phyloP scores from a whole-genome alignment of 92 coral and sea anemone genomes.

The Ricordea florida region DNA sequence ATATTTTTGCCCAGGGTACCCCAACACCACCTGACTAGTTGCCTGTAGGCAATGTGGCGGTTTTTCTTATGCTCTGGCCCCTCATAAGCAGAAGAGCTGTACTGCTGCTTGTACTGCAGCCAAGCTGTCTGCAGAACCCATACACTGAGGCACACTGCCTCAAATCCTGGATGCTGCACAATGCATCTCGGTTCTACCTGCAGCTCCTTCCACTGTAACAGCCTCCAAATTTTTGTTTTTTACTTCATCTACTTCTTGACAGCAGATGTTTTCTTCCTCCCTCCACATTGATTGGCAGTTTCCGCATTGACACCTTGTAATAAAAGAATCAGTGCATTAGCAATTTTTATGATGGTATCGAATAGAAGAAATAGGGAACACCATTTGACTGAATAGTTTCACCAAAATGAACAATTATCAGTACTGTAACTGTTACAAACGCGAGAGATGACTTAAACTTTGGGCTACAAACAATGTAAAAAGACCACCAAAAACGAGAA shows the following conservation, averaged over 20 bases:
- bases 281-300: slow-evolving; percentile 29
- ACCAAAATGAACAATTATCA: no score
- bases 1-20: slow-evolving; percentile 57
- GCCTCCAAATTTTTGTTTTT: neutral
- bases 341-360: no score
- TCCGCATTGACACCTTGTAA: slow-evolving; percentile 25
- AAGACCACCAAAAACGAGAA: neutral
- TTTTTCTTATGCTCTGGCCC: slow-evolving; percentile 41
- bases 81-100: slow-evolving; percentile 35
- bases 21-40: slow-evolving; percentile 67
- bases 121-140: slow-evolving; percentile 70
- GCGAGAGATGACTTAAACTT: no score
- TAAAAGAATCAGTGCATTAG: neutral
- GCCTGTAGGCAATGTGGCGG: slow-evolving; percentile 45
- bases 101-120: slow-evolving; percentile 58
- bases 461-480: neutral
- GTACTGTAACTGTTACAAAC: no score
- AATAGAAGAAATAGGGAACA: no score
- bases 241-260: neutral
- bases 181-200: slow-evolving; percentile 28
- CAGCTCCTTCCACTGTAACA: slow-evolving; percentile 11
- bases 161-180: slow-evolving; percentile 46
- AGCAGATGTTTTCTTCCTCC: slow-evolving; percentile 15
- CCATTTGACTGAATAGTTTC: no score
- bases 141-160: neutral